These are phyloP conservation scores for Torymus texanus DNA, from an alignment of 2,888 invertebrate genomes.

Conservation along the genomic window DNA sequence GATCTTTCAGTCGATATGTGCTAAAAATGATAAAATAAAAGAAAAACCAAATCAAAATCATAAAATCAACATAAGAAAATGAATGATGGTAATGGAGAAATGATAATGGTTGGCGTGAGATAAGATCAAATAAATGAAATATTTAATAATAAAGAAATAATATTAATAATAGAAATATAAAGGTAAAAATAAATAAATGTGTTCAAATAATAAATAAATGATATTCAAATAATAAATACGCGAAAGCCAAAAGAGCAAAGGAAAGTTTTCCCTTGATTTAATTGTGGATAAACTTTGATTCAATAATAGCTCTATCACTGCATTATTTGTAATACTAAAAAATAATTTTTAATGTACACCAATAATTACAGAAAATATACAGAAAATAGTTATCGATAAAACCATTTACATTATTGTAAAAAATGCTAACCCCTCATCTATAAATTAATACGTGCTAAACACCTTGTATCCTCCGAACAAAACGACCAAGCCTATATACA, in stretches of 20 bases:
- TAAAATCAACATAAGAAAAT: not conserved
- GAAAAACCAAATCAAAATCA: conserved; percentile 36
- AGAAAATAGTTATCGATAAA: not conserved
- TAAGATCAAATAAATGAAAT: not conserved
- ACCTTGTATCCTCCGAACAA: not conserved
- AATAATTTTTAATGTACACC: too few species aligned
- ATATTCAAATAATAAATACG: not conserved
- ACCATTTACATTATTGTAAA: not conserved
- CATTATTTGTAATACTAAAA: too few species aligned
- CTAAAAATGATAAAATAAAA: conserved; percentile 47
- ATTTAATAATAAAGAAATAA: not conserved
- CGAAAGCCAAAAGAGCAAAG: not conserved
- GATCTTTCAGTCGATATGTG: conserved; percentile 21
- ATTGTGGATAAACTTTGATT: too few species aligned
- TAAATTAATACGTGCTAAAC: conserved; percentile 8
- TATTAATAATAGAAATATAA: conserved; percentile 10
- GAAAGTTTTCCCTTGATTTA: too few species aligned
- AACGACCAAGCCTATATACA: not conserved
- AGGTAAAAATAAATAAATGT: not conserved
- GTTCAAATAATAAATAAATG: not conserved
- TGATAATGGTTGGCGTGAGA: not conserved
- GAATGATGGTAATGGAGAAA: not conserved
- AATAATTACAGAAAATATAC: too few species aligned
- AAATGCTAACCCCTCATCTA: not conserved
- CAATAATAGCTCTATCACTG: too few species aligned